Base-by-base conservation (phyloP, 2,113 vertebrate genomes). In the Xyliphius kryptos region DNA sequence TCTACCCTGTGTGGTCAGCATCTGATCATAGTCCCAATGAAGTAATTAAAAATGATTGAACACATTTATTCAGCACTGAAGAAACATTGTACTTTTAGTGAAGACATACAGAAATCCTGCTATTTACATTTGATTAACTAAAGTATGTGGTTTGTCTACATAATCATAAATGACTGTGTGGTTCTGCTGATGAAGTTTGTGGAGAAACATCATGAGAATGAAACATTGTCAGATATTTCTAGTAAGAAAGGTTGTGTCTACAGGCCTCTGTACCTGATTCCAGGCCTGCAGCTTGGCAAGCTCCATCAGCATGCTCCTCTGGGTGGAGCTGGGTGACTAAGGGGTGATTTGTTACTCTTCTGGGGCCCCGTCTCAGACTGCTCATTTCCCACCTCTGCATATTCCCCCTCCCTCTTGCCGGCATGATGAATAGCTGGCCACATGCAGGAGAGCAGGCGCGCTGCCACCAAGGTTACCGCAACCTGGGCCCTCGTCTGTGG, bases 381-480 rank as follows among this genome's bases (percentile, higher is more conserved):
- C 78, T 82, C 83, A 83, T 83, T 83, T 82, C 81, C 81, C 68
- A 63, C 60, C 74, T 74, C 79, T 80, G 78, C 81, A 82, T 83
- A 83, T 85, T 82, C 80, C 79, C 80, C 75, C 81, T 81, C 75
- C 74, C 74, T 43, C 63, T 65, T 69, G 71, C 79, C 80, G 51
- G 46, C 21, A 54, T 87, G 85, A 87, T 87, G 79, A 87, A 87
- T 87, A 85, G 82, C 82, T 61, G 73, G 77, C 72, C 74, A 51
- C 75, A 83, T 82, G 77, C 77, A 84, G 79, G 75, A 72, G 76
- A 86, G 80, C 80, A 79, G 84, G 74, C 76, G 74, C 78, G 78
- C 80, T 77, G 66, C 82, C 80, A 82, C 80, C 86, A 89, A 87
- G 87, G 87, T 87, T 85, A 87, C 79, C 19, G 81, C 84, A 85